Base-by-base conservation (phyloP, 2,113 vertebrate species). In the Alethe diademata region DNA sequence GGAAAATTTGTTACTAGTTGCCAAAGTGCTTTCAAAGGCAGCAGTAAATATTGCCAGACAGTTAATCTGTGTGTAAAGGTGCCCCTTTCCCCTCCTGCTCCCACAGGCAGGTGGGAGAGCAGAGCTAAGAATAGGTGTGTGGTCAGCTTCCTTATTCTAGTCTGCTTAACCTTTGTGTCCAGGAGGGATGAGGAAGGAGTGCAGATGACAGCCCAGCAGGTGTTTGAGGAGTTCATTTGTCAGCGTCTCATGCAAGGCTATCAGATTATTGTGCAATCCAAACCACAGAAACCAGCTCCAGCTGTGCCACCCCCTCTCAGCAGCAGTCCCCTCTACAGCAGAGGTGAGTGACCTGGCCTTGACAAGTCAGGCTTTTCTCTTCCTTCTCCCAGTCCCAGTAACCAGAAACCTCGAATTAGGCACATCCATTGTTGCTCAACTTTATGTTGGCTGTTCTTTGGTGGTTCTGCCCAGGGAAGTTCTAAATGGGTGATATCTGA, bases 221-320 rank as follows among this genome's bases (percentile, higher is more conserved):
- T 99, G 60, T 99, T 99, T 96, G 99, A 99, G 92, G 99, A 99
- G 97, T 99, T 99, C 54, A 99, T 99, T 88, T 99, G 99, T 87
- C 99, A 99, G 97, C 98, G 99, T 18, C 98, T 99, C 93, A 99
- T 99, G 99, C 99, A 99, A 95, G 99, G 99, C 42, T 99, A 99
- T 94, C 99, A 99, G 90, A 99, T 99, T 67, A 99, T 99, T 29
- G 99, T 99, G 92, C 99, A 99, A 62, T 82, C 98, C 64, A 99
- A 98, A 19, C 97, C 97, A 16, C 98, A 98, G 96, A 99, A 99
- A 45, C 45, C 98, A 1, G 96, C 66, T 50, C 96, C 99, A 0
- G 47, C 97, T 0, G 97, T 98, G 78, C 98, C 98, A 3, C 98
- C 99, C 0, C 99, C 99, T 0, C 98, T 99, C 29, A 99, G 99